Evolutionary conservation across 2,888 invertebrate species (phyloP).

Genomic region (Rhabditoides inermis): DNA sequence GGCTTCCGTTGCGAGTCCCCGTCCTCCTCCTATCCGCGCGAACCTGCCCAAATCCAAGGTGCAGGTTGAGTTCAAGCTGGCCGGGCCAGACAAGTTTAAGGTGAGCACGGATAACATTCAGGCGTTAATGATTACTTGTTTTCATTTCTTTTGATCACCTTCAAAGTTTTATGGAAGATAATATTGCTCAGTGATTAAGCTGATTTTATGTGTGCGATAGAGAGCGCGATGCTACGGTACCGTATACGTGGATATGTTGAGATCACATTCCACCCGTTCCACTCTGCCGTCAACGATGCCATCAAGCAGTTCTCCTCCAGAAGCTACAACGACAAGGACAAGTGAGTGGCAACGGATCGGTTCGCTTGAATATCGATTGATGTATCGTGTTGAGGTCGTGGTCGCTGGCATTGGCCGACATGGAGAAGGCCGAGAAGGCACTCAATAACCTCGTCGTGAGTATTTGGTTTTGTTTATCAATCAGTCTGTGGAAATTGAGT

Average conservation of each 20-base stretch:
- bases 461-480: neutral
- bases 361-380: too few relatives aligned
- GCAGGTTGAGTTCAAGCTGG: neutral
- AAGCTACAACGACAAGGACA: slow-evolving; percentile 14
- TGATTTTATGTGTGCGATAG: too few relatives aligned
- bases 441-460: slow-evolving; percentile 1
- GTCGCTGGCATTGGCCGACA: slow-evolving; percentile 12
- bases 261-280: slow-evolving; percentile 30
- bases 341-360: too few relatives aligned
- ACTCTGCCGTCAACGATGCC: slow-evolving; percentile 17
- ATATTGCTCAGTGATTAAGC: neutral
- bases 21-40: slow-evolving; percentile 1
- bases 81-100: neutral
- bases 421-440: slow-evolving; percentile 10
- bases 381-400: slow-evolving; percentile 7
- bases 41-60: neutral
- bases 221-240: too few relatives aligned
- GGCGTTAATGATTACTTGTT: neutral
- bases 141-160: neutral
- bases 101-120: neutral
- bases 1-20: neutral
- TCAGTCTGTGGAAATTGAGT: too few relatives aligned
- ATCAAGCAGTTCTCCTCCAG: slow-evolving; percentile 22
- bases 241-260: slow-evolving; percentile 6
- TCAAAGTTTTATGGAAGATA: neutral